A percentile compares a stretch with the other conserved stretches of the same genome.
These are phyloP conservation scores for Caenorhabditis doughertyi DNA, from an alignment of 2,888 invertebrate genomes.

Conservation along the genomic window DNA sequence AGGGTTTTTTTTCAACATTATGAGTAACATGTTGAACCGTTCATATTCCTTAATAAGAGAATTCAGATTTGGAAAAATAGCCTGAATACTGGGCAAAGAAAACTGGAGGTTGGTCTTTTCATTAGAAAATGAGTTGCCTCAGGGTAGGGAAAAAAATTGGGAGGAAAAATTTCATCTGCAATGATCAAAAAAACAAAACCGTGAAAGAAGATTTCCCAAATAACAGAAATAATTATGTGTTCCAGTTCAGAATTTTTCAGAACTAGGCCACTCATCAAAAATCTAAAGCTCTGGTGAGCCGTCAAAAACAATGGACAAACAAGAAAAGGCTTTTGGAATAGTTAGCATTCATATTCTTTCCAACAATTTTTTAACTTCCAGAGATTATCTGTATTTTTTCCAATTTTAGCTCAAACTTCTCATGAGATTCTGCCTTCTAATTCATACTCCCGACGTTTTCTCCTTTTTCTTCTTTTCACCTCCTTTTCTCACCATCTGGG, in stretches of 20 bases:
- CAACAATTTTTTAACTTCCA: conserved; percentile 4
- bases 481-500: conserved; percentile 47
- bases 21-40: conserved; percentile 41
- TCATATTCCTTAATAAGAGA: too few relatives aligned
- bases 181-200: too few relatives aligned
- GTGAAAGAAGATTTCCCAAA: too few relatives aligned
- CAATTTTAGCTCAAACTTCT: conserved; percentile 34
- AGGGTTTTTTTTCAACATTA: conserved; percentile 24
- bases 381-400: neutral
- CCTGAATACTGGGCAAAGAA: too few relatives aligned
- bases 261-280: too few relatives aligned
- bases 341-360: neutral
- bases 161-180: too few relatives aligned
- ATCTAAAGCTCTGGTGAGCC: neutral
- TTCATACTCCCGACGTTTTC: conserved; percentile 18
- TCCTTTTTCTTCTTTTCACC: conserved; percentile 16
- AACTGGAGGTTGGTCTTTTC: too few relatives aligned
- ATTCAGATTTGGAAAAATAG: too few relatives aligned
- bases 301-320: conserved; percentile 11
- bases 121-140: too few relatives aligned
- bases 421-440: conserved; percentile 44
- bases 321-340: neutral
- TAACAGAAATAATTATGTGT: too few relatives aligned
- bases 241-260: too few relatives aligned
- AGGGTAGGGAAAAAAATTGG: too few relatives aligned